phyloP scores from a whole-genome alignment of 2,113 vertebrate species.

The Calyptomena viridis region DNA sequence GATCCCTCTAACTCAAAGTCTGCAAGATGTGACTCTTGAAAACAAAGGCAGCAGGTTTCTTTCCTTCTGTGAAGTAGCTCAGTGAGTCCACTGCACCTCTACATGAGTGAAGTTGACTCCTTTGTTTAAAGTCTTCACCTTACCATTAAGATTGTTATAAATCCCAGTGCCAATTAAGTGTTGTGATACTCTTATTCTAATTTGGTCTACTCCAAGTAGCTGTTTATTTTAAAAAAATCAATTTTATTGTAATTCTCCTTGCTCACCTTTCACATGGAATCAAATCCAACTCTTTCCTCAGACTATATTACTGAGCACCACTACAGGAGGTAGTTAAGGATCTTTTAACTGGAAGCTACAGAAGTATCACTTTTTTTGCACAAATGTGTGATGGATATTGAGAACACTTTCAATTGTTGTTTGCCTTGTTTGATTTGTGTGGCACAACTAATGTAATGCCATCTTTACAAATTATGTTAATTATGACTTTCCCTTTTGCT shows the following conservation, averaged over 20 bases:
- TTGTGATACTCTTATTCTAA: not conserved
- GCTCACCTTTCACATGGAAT: not conserved
- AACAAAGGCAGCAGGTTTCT: not conserved
- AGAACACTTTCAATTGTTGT: conserved; percentile 23
- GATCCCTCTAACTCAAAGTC: not conserved
- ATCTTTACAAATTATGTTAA: conserved; percentile 50
- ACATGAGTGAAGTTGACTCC: not conserved
- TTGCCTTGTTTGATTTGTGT: conserved; percentile 9
- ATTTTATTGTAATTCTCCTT: not conserved
- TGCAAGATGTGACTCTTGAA: not conserved
- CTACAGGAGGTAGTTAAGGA: not conserved
- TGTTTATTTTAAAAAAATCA: not conserved
- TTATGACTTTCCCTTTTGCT: conserved; percentile 22
- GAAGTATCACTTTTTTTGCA: not conserved
- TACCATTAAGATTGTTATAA: not conserved
- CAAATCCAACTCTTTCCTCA: not conserved
- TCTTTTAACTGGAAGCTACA: not conserved
- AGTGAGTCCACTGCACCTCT: not conserved
- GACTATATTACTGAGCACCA: not conserved
- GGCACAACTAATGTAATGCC: not conserved
- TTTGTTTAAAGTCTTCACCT: not conserved
- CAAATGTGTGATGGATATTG: not conserved
- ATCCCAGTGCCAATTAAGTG: not conserved
- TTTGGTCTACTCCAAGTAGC: not conserved
- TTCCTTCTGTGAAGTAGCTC: not conserved